These are phyloP conservation scores for Spodoptera picta DNA, from an alignment of 2,888 invertebrate species.

Conservation along the genomic window DNA sequence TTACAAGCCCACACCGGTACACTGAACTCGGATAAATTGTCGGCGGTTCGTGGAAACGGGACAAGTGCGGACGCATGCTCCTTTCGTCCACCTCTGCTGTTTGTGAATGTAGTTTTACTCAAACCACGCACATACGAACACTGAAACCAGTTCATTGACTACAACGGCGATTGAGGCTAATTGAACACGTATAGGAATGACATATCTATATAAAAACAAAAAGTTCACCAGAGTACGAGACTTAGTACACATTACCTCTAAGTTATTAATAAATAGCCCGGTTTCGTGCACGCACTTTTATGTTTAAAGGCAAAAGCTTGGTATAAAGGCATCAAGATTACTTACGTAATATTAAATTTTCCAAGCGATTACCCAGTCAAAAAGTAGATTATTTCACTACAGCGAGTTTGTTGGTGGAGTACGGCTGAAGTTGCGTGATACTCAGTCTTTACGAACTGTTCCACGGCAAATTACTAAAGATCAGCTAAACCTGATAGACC, in stretches of 20 bases:
- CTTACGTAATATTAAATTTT: constrained; percentile 67
- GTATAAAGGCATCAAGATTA: constrained; percentile 65
- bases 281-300: constrained; percentile 39
- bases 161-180: constrained; percentile 56
- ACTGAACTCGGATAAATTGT: constrained; percentile 82
- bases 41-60: constrained; percentile 78
- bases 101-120: constrained; percentile 57
- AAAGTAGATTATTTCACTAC: constrained; percentile 67
- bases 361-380: constrained; percentile 58
- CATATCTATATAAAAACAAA: constrained; percentile 17
- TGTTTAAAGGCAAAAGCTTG: constrained; percentile 43
- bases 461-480: constrained; percentile 57
- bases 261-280: constrained; percentile 48
- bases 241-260: constrained; percentile 25
- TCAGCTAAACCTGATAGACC: constrained; percentile 54
- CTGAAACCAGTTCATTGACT: constrained; percentile 65
- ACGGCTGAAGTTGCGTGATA: constrained; percentile 55
- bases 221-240: constrained; percentile 23
- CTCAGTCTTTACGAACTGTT: constrained; percentile 54
- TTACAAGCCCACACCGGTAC: constrained; percentile 72
- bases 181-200: constrained; percentile 36
- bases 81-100: constrained; percentile 57
- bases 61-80: constrained; percentile 67
- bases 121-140: constrained; percentile 55
- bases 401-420: constrained; percentile 49